phyloP scores from a whole-genome alignment of 2,888 invertebrate species.

The Barypeithes pellucidus region DNA sequence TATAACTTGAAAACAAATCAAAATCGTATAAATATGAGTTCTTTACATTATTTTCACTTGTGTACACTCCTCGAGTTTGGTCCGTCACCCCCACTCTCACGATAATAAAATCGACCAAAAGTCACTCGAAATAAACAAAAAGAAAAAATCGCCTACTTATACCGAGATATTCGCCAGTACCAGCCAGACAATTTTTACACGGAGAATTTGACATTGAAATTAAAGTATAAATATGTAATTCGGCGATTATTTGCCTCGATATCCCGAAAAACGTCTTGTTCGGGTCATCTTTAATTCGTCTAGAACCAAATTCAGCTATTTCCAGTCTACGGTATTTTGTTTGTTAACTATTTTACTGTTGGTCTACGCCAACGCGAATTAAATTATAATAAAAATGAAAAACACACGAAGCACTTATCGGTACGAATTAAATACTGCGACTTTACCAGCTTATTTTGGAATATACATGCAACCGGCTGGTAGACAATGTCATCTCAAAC shows the following conservation, averaged over 20 bases:
- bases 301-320: slow-evolving; percentile 23
- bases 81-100: too few species aligned
- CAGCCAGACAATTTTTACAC: slow-evolving; percentile 8
- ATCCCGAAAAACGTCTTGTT: slow-evolving; percentile 39
- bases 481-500: too few species aligned
- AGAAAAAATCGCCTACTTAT: background rate
- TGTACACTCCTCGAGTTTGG: too few species aligned
- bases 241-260: slow-evolving; percentile 28
- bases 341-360: slow-evolving; percentile 13
- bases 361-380: slow-evolving; percentile 30
- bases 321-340: background rate
- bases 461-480: too few species aligned
- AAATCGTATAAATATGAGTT: too few species aligned
- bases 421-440: too few species aligned
- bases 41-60: too few species aligned
- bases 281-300: slow-evolving; percentile 39
- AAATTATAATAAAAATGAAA: slow-evolving; percentile 19
- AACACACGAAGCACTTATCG: background rate
- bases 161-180: background rate
- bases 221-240: slow-evolving; percentile 40
- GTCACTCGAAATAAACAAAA: background rate
- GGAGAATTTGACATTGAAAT: slow-evolving; percentile 48
- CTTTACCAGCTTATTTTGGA: too few species aligned
- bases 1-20: too few species aligned
- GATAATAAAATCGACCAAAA: too few species aligned